Evolutionary conservation across 2,797 vertebrate species (phyloP).

Genomic region (Lepus oiostolus): DNA sequence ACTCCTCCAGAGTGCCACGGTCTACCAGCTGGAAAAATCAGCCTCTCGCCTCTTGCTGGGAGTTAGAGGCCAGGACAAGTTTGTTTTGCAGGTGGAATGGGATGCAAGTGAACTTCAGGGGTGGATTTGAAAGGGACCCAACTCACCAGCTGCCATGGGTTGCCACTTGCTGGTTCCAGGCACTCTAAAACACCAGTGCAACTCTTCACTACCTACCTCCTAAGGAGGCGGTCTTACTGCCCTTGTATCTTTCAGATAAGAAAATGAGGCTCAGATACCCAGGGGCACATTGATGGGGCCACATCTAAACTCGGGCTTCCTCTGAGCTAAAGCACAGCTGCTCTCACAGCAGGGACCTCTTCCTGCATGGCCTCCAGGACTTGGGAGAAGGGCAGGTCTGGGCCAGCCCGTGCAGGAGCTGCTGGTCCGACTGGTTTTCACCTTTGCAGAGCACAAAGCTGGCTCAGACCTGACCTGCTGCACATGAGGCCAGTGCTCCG

Average conservation of each 20-base stretch:
- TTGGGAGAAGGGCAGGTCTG: background rate
- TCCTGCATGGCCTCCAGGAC: background rate
- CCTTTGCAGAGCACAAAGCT: background rate
- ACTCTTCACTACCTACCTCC: background rate
- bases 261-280: conserved; percentile 13
- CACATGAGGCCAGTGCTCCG: background rate
- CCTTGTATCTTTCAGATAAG: conserved; percentile 10
- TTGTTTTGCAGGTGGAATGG: background rate
- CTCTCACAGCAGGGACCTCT: background rate
- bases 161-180: background rate
- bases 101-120: background rate
- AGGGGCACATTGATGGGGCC: background rate
- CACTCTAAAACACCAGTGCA: background rate
- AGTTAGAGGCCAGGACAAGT: background rate
- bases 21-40: background rate
- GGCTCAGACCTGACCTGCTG: background rate
- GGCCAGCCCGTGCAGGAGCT: background rate
- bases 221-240: background rate
- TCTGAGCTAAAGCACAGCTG: background rate
- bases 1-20: background rate
- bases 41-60: background rate
- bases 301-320: background rate
- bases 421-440: background rate
- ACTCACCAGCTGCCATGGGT: background rate
- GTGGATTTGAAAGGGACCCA: background rate